phyloP scores from a whole-genome alignment of 2,797 vertebrate species.

The Bovichtus diacanthus region DNA sequence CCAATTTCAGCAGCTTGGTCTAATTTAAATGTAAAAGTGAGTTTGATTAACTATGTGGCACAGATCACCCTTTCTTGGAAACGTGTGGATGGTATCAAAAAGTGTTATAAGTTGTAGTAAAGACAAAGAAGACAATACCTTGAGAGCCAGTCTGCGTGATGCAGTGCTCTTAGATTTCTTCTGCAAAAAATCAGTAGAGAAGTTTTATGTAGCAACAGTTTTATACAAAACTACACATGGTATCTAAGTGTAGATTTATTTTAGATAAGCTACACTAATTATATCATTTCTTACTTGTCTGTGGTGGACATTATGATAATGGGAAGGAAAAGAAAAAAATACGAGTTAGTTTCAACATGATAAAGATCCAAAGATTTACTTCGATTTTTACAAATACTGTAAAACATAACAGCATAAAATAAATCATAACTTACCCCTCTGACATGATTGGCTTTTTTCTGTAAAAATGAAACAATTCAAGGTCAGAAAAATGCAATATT shows the following conservation, averaged over 20 bases:
- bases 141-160: conserved; percentile 80
- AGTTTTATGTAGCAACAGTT: not conserved
- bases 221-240: not conserved
- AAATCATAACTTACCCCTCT: conserved; percentile 74
- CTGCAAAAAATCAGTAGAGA: conserved; percentile 45
- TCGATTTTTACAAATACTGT: not conserved
- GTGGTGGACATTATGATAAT: conserved; percentile 13
- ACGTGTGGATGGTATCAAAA: not conserved
- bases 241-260: not conserved
- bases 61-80: not conserved
- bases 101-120: not conserved
- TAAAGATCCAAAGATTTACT: not conserved
- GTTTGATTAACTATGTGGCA: not conserved
- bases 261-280: not conserved
- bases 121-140: conserved; percentile 65
- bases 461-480: conserved; percentile 22
- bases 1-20: conserved; percentile 82
- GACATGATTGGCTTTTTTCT: conserved; percentile 74
- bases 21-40: conserved; percentile 27
- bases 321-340: conserved; percentile 1
- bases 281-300: conserved; percentile 69
- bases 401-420: accelerated
- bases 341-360: conserved; percentile 18
- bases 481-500: conserved; percentile 23
- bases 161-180: conserved; percentile 80